These are phyloP conservation scores for Lepidotrigona ventralis DNA, from an alignment of 1,140 invertebrate species.

Conservation along the genomic window DNA sequence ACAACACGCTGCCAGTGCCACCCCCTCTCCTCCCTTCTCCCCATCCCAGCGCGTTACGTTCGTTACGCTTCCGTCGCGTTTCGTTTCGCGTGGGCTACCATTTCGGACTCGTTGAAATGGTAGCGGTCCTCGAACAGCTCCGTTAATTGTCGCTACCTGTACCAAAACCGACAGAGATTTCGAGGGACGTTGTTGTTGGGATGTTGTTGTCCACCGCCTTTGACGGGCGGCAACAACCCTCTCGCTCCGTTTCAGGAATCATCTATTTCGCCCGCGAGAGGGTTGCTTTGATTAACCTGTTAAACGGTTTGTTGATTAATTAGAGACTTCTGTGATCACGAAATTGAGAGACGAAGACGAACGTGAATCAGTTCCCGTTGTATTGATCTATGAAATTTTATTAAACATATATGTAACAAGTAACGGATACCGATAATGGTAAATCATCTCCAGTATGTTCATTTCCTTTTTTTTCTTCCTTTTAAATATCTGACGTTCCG, in stretches of 20 bases:
- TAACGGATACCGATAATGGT: too few species aligned
- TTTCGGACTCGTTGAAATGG: constrained; percentile 40
- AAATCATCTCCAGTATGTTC: too few species aligned
- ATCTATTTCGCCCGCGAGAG: neutral
- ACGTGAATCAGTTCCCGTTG: too few species aligned
- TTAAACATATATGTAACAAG: too few species aligned
- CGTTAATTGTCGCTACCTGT: constrained; percentile 30
- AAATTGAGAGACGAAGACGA: neutral
- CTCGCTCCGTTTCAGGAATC: neutral
- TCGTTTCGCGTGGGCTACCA: constrained; percentile 40
- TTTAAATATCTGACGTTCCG: too few species aligned
- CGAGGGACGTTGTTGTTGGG: neutral
- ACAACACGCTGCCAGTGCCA: constrained; percentile 24
- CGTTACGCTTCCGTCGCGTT: constrained; percentile 60
- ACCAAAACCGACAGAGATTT: constrained; percentile 22
- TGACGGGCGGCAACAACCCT: neutral
- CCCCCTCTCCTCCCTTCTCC: too few species aligned
- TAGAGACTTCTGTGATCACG: neutral
- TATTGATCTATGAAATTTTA: too few species aligned
- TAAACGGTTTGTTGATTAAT: neutral
- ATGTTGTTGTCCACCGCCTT: constrained; percentile 6
- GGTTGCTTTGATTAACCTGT: neutral
- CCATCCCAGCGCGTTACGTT: constrained; percentile 20
- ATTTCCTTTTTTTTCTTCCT: too few species aligned
- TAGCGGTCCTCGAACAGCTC: constrained; percentile 19